A percentile compares a stretch with the other conserved stretches of the same genome.
These are phyloP conservation scores for Myodes glareolus DNA, from an alignment of 2,113 vertebrate species.

Conservation along the genomic window DNA sequence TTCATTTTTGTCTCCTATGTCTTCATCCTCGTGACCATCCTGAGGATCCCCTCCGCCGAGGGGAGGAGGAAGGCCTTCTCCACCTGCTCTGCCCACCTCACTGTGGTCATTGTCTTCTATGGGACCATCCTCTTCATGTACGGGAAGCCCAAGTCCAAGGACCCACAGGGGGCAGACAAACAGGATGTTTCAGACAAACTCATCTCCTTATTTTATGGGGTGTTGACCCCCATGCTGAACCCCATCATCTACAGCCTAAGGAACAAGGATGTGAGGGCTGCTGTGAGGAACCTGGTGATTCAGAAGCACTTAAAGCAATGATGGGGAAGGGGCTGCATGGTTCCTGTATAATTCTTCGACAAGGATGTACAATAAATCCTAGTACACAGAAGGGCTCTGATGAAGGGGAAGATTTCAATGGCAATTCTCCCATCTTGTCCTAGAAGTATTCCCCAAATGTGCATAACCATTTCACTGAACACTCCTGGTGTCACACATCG, in stretches of 20 bases:
- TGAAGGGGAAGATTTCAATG: not conserved
- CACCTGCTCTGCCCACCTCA: conserved; percentile 73
- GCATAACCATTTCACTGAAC: not conserved
- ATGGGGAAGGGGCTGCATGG: not conserved
- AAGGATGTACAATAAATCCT: not conserved
- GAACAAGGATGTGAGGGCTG: conserved; percentile 31
- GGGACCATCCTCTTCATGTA: conserved; percentile 76
- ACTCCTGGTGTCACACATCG: not conserved
- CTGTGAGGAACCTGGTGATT: not conserved
- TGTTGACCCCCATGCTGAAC: conserved; percentile 69
- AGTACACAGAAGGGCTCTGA: not conserved
- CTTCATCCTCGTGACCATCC: conserved; percentile 38
- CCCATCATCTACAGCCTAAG: conserved; percentile 70
- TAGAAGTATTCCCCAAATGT: not conserved
- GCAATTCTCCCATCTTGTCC: not conserved
- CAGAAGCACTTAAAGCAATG: not conserved
- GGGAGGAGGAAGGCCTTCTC: conserved; percentile 71
- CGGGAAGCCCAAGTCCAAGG: conserved; percentile 72
- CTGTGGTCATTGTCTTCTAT: not conserved
- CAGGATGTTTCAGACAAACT: conserved; percentile 54
- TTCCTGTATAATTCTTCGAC: not conserved
- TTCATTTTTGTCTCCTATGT: conserved; percentile 50
- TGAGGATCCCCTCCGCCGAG: conserved; percentile 64
- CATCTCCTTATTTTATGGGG: conserved; percentile 62
- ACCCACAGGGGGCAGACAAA: not conserved